phyloP scores from a whole-genome alignment of 2,113 vertebrate genomes.

The Dissostichus mawsoni region DNA sequence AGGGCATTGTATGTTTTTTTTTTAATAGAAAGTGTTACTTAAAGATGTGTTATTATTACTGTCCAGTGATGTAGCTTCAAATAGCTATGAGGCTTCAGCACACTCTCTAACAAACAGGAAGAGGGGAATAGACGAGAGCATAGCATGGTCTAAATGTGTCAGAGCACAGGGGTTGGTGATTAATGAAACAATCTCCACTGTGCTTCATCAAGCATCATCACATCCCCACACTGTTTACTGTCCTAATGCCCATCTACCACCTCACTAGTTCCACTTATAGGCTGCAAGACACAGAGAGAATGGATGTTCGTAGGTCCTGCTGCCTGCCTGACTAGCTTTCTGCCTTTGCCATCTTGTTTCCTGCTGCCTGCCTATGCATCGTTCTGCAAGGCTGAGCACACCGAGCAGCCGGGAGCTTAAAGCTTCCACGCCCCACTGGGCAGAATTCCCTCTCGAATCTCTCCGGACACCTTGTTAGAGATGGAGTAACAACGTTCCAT shows the following conservation, averaged over 20 bases:
- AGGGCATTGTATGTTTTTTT: too few species aligned
- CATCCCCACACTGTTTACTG: constrained; percentile 50
- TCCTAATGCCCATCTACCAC: constrained; percentile 58
- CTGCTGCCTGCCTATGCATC: constrained; percentile 42
- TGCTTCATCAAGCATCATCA: constrained; percentile 42
- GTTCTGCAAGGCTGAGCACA: constrained; percentile 67
- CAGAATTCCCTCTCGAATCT: constrained; percentile 52
- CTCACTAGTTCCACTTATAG: constrained; percentile 56
- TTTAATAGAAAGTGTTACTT: too few species aligned
- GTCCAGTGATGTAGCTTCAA: neutral
- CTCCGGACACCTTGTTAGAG: constrained; percentile 51
- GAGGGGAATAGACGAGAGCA: constrained; percentile 36
- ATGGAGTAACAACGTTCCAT: neutral
- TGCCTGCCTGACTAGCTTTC: constrained; percentile 37
- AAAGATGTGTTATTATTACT: neutral
- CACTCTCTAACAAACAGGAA: constrained; percentile 13
- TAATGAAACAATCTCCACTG: constrained; percentile 55
- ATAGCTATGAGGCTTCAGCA: neutral
- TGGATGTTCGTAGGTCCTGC: constrained; percentile 35
- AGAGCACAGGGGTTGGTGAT: constrained; percentile 46
- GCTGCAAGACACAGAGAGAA: constrained; percentile 54
- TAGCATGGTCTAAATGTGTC: constrained; percentile 55
- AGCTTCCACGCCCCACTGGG: constrained; percentile 49
- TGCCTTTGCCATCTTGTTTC: constrained; percentile 45
- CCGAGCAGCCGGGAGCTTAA: constrained; percentile 50